Conservation (phyloP, 2,797 vertebrate species). For the Podargus strigoides region DNA sequence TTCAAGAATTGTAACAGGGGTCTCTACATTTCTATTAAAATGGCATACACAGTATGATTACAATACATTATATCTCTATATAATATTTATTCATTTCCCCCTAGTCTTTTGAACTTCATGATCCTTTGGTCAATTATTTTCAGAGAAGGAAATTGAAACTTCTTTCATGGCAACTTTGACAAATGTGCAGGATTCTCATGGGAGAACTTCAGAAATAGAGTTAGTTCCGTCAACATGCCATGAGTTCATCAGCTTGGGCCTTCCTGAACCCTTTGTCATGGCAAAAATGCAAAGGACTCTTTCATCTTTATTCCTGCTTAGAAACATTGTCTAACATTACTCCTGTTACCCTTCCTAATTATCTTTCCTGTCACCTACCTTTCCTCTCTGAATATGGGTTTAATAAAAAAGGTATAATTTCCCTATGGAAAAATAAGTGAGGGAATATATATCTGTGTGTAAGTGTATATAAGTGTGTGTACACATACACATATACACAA, state of each 20-base stretch:
- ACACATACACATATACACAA: background rate
- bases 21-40: constrained; percentile 32
- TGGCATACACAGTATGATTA: constrained; percentile 15
- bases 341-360: constrained; percentile 6
- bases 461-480: background rate
- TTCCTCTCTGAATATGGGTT: background rate
- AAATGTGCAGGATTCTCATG: constrained; percentile 35
- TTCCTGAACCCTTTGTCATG: constrained; percentile 12
- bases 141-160: constrained; percentile 61
- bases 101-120: constrained; percentile 19
- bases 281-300: constrained; percentile 25
- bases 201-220: constrained; percentile 45
- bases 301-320: constrained; percentile 1
- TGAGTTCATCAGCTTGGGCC: constrained; percentile 15
- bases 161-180: constrained; percentile 41
- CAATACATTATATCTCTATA: constrained; percentile 43
- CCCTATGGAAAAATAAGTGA: background rate
- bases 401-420: constrained; percentile 5
- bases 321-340: background rate
- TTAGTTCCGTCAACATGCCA: background rate
- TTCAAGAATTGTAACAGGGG: constrained; percentile 13
- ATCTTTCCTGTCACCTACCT: background rate
- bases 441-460: background rate
- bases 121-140: constrained; percentile 58
- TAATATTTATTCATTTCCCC: constrained; percentile 58